Base-by-base conservation (phyloP, 2,888 invertebrate genomes). In the Lasioglossum lativentre region DNA sequence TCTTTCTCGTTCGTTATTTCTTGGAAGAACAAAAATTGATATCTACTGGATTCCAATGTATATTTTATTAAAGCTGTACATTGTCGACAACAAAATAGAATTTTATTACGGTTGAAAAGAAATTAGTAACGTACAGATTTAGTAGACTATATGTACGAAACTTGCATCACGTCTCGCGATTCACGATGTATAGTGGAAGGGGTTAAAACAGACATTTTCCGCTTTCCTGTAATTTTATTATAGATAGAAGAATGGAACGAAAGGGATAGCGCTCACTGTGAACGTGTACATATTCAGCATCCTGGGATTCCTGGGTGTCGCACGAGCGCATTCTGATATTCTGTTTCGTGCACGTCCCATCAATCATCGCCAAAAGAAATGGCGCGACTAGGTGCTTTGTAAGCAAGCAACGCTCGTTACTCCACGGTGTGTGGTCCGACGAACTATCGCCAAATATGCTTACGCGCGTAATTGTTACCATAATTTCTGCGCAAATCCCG, bases 331-430 rank as follows among this genome's bases (percentile, higher is more conserved):
- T 79, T 76, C 68, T 71, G n/a, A n/a, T n/a, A 34, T 34, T 34
- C 34, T 34, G 42, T 70, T 56, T 73, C 16, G 42, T 47, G 42
- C 34, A 45, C 40, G 40, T 27, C 52, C 59, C 76, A 80, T 72
- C 47, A 68, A 63, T 75, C 47, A 40, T 66, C 80, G 34, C 59
- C 59, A 30, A 80, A 84, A 78, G 75, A 52, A 84, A 80, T 68
- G 72, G 27, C 52, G 34, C 70, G 52, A 56, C 16, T 30, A 73
- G 66, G 34, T 84, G 34, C 72, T 86, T 68, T 73, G 78, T 80
- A 86, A 72, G 40, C 78, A 86, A 72, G 40, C 78, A 38, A 70
- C 47, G 34, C 71, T 76, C 68, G 78, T 84, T 59, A 34, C 6
- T 4, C 23, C 40, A 52, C 23, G 42, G 14, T 73, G 72, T 78